Base-by-base conservation (phyloP, 1,140 invertebrate genomes). In the Dreissena rostriformis region DNA sequence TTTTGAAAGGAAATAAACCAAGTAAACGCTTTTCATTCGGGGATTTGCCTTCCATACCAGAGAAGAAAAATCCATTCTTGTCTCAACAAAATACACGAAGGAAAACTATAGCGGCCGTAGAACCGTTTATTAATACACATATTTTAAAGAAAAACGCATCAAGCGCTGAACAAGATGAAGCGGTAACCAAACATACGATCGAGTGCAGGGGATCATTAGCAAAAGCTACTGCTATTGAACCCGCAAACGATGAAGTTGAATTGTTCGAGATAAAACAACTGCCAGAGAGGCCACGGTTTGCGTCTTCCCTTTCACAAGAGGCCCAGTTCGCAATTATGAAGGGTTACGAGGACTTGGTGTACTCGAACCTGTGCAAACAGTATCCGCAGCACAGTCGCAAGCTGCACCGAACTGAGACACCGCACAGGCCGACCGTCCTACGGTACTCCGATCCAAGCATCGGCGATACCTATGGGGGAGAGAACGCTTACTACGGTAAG, bases 321-420 rank as follows among this genome's bases (percentile, higher is more conserved):
- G 91, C 91, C 8, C 91, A 92, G 76, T 92, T 88, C 63, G 90
- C 91, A 51, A 83, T 91, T 68, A 88, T 92, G 88, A 92, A 91
- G 84, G 91, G 91, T 4, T 92, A 92, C 84, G 91, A 92, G 82
- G 91, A 91, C 78, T 82, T 87, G 7, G 86, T 92, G 4, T 86
- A 88, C 65, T 80, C 80, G 55, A 77, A 90, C 24, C 61, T 92
- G 8, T 84, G 83, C 29, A 72, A 51, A 22, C 76, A 55, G 11
- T 85, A 86, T 26, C 90, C 90, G 10, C 87, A 90, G 52, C 73
- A 81, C 57, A 77, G 77, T 22, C 76, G 74, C 5, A 26, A 85
- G 29, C 78, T 91, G 1, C 84, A 82, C 55, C 76, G 90, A 72
- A 91, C 77, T 76, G 86, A 81, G 73, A 91, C 91, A 1, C 91